Percentiles rank a stretch among this genome's conserved stretches.
Evolutionary conservation across 1,140 invertebrate species (phyloP).

Genomic region (Saccostrea cuccullata): DNA sequence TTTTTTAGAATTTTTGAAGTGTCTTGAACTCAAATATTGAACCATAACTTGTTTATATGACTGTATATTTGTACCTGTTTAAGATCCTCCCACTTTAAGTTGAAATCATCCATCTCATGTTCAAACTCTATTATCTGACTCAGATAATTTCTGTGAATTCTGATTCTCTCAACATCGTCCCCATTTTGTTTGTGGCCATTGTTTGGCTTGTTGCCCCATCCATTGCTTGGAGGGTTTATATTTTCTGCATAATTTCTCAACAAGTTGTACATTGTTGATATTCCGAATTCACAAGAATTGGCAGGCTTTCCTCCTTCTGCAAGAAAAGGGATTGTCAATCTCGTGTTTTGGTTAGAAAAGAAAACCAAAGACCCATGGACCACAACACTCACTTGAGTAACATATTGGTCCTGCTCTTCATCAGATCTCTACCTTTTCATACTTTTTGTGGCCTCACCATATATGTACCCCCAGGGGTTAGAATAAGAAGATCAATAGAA

Average conservation of each 20-base stretch:
- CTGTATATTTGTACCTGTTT: neutral
- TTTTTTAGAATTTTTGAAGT: too few relatives aligned
- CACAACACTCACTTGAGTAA: neutral
- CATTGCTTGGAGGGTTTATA: neutral
- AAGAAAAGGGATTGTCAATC: neutral
- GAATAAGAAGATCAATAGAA: neutral
- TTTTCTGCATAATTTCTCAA: neutral
- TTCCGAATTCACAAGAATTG: neutral
- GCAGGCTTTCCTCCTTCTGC: neutral
- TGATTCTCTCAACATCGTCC: neutral
- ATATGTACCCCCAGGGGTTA: neutral
- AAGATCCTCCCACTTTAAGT: neutral
- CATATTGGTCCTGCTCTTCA: neutral
- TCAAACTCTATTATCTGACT: neutral
- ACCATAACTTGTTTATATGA: too few relatives aligned
- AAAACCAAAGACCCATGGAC: neutral
- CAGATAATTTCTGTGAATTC: neutral
- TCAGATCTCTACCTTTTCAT: neutral
- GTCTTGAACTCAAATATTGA: too few relatives aligned
- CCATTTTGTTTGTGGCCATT: neutral
- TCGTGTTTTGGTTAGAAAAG: neutral
- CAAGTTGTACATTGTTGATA: neutral
- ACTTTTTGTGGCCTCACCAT: neutral
- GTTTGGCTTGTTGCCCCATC: neutral
- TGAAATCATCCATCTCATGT: neutral